Evolutionary conservation across 2,888 invertebrate genomes (phyloP), one percentile per base, ranked within the genome.

Genomic region (Rosalia funebris): DNA sequence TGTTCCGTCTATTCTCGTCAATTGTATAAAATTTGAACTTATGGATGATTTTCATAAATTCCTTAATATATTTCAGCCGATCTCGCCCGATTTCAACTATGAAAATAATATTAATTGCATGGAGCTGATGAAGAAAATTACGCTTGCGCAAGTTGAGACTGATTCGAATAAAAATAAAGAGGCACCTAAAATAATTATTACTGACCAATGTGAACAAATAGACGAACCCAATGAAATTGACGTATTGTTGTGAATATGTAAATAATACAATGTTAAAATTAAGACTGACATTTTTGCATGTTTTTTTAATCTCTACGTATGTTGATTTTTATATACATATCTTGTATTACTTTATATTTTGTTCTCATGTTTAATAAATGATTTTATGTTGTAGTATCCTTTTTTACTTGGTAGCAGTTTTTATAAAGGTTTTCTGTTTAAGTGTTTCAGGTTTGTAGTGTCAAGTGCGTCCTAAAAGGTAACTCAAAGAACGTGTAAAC

Each of bases 111-210:
- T 41, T 1, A 42, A 39, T n/a, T 71, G 60, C 50, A 32, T 48
- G 16, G 69, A 74, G 4, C 62, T 74, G 34, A 42, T 37, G 4
- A 57, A 52, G n/a, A 66, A 67, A 39, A 66, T 71, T 1, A 58
- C 68, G 39, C 46, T 53, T 10, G 71, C 72, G 4, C 48, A 60
- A 42, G 36, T 42, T 16, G 70, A 72, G 52, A 66, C 63, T 17
- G 68, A 71, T n/a, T 54, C 46, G 0, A 60, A 45, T n/a, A 66
- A 60, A 5, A 68, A 63, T 15, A 53, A 41, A 2, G 63, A 57
- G 3, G 57, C 70, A 56, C 72, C 74, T 4, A 66, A 61, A 44
- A 73, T 73, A 37, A 62, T 73, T 16, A 60, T 74, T 16, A 71
- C 72, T 1, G 65, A 64, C 53, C 65, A 70, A 37, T 45, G 50